These are phyloP conservation scores for Bilobella aurantiaca DNA, from an alignment of 1,140 invertebrate genomes.

Conservation along the genomic window DNA sequence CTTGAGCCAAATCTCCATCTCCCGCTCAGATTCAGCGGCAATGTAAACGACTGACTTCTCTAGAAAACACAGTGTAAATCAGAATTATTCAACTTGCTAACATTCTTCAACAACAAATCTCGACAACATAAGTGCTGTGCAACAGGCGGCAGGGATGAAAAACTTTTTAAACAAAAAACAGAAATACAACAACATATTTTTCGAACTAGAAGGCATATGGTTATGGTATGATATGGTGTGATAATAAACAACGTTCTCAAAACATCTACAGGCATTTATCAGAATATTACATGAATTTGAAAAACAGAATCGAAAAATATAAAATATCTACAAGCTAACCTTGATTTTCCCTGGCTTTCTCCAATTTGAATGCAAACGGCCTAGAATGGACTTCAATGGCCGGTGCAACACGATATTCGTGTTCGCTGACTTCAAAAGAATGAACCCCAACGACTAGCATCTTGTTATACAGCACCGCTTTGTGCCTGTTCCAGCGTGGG, in stretches of 20 bases:
- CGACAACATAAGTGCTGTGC: too few species aligned
- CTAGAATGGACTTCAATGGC: conserved; percentile 33
- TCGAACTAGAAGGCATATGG: too few species aligned
- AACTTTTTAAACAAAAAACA: too few species aligned
- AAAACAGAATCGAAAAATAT: neutral
- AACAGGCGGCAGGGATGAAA: too few species aligned
- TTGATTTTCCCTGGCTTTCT: conserved; percentile 15
- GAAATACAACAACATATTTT: too few species aligned
- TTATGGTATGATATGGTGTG: too few species aligned
- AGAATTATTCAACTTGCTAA: too few species aligned
- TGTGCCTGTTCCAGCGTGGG: conserved; percentile 22
- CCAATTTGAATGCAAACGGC: conserved; percentile 33
- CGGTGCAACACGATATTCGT: conserved; percentile 8
- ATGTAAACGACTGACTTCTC: conserved; percentile 26
- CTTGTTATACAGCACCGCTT: conserved; percentile 6
- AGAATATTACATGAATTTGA: conserved; percentile 3
- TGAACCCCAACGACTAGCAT: neutral
- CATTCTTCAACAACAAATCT: too few species aligned
- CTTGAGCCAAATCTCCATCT: conserved; percentile 28
- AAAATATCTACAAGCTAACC: neutral
- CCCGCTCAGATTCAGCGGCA: conserved; percentile 28
- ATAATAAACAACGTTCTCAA: too few species aligned
- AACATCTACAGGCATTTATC: too few species aligned
- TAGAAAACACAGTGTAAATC: too few species aligned
- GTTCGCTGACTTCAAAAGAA: neutral